Conservation (phyloP, 2,113 vertebrate species). For the Oryctolagus cuniculus region mOryCun1.1 NC_091450.1:25518501-25519000, state of each 20-base stretch:
- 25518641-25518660: not conserved
- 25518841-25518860: not conserved
- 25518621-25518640: not conserved
- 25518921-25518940: not conserved
- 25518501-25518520: slow-evolving; percentile 21
- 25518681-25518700: not conserved
- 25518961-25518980: not conserved
- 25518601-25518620: not conserved
- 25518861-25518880: not conserved
- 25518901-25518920: not conserved
- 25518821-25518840: not conserved
- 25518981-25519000: accelerated
- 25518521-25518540: not conserved
- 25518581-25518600: accelerated
- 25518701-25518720: not conserved
- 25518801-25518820: accelerated
- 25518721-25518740: not conserved
- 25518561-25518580: not conserved
- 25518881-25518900: not conserved
- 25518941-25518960: not conserved
- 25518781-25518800: not conserved
- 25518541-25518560: not conserved
- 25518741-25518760: too few relatives aligned
- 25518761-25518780: accelerated
- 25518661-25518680: not conserved